A percentile compares a stretch with the other conserved stretches of the same genome.
Conservation (phyloP, 2,888 invertebrate genomes). For the Pasiphila rectangulata region DNA sequence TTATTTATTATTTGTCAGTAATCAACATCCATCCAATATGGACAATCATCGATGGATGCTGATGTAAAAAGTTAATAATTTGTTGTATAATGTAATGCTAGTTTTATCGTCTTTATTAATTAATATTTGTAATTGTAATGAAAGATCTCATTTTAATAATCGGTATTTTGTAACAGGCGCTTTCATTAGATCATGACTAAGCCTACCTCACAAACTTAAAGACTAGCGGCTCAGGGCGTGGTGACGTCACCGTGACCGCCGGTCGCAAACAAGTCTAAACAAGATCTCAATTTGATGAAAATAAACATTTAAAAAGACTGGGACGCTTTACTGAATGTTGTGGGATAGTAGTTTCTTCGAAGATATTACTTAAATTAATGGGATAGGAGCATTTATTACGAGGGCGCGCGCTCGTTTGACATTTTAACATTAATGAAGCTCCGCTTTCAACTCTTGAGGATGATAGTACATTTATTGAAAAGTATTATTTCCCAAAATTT, state of each 20-base stretch:
- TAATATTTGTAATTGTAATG: conserved; percentile 80
- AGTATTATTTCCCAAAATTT: conserved; percentile 76
- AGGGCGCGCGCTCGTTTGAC: conserved; percentile 52
- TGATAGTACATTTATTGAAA: conserved; percentile 73
- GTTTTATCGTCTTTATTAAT: conserved; percentile 76
- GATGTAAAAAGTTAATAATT: conserved; percentile 75
- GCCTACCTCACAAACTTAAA: conserved; percentile 79
- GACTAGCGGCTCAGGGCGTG: conserved; percentile 52
- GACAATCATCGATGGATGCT: conserved; percentile 57
- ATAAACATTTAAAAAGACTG: conserved; percentile 80
- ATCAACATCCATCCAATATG: conserved; percentile 53
- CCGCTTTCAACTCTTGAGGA: conserved; percentile 58
- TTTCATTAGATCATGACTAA: conserved; percentile 81
- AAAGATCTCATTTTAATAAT: conserved; percentile 82
- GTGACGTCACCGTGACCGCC: conserved; percentile 45
- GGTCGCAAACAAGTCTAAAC: conserved; percentile 75
- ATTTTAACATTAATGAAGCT: conserved; percentile 44
- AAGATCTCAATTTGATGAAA: conserved; percentile 82
- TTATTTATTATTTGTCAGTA: conserved; percentile 49
- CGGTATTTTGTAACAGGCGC: conserved; percentile 82
- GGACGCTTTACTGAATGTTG: conserved; percentile 81
- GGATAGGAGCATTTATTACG: conserved; percentile 76
- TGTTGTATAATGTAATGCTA: conserved; percentile 79
- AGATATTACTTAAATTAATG: conserved; percentile 78
- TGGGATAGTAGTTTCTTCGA: conserved; percentile 79